A percentile compares a stretch with the other conserved stretches of the same genome.
phyloP scores from a whole-genome alignment of 2,113 vertebrate species.

The Alexandromys fortis region DNA sequence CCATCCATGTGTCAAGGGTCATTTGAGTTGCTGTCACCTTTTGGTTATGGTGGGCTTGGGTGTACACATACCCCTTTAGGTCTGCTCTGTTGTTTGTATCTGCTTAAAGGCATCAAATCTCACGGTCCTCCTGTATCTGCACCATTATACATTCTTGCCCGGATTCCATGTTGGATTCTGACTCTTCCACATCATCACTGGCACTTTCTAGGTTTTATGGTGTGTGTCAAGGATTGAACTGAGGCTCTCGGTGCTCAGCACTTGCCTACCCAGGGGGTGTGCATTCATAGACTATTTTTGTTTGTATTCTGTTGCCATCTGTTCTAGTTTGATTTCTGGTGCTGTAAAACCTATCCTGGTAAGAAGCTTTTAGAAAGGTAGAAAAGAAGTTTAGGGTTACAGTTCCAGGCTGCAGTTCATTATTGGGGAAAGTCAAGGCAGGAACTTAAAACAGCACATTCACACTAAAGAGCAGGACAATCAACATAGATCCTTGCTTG shows the following conservation, averaged over 20 bases:
- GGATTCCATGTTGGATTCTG: background rate
- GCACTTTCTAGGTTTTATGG: background rate
- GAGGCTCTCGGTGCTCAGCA: background rate
- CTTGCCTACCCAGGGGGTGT: no score
- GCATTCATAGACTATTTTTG: background rate
- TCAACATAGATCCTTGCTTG: background rate
- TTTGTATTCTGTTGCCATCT: background rate
- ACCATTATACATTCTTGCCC: no score
- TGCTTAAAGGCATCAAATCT: background rate
- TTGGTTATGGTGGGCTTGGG: background rate
- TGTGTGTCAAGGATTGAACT: background rate
- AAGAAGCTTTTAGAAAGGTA: background rate
- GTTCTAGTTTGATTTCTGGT: background rate
- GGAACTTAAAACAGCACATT: background rate
- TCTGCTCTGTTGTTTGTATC: background rate
- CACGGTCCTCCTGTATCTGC: background rate
- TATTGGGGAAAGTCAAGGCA: background rate
- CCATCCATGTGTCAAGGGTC: background rate
- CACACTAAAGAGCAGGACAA: background rate
- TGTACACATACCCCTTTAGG: background rate
- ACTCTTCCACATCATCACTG: background rate
- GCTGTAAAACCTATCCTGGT: background rate
- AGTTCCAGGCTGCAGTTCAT: background rate
- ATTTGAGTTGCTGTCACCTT: background rate
- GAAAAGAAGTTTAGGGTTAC: background rate